Conservation (phyloP, 1,140 invertebrate species). For the Limonius californicus region DNA sequence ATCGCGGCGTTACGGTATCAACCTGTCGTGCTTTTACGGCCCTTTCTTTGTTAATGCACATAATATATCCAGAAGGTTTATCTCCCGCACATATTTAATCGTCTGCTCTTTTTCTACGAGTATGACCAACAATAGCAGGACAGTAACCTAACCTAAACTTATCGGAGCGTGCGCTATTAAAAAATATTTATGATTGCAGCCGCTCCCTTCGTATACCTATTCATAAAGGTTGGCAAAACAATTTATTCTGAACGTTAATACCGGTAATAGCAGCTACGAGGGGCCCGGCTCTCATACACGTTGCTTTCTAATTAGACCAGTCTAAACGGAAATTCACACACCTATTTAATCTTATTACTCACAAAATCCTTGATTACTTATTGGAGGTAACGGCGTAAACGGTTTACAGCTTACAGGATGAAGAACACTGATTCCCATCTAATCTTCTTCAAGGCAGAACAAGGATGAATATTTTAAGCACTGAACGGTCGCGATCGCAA, state of each 20-base stretch:
- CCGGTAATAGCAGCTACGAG: constrained; percentile 12
- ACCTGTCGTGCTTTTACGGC: constrained; percentile 1
- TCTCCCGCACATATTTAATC: too few species aligned
- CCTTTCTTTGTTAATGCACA: neutral
- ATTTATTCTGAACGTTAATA: constrained; percentile 13
- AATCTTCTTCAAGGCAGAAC: too few species aligned
- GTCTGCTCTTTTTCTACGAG: too few species aligned
- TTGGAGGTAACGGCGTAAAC: neutral
- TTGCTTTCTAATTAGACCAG: constrained; percentile 15
- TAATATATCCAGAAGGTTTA: neutral
- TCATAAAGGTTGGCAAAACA: constrained; percentile 15
- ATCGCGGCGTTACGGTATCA: neutral
- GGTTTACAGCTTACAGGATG: too few species aligned
- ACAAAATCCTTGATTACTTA: constrained; percentile 14
- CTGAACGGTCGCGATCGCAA: too few species aligned
- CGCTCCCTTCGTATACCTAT: constrained; percentile 12
- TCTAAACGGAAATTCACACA: constrained; percentile 15
- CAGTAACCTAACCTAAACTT: neutral
- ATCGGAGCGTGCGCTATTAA: constrained; percentile 10
- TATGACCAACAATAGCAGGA: neutral
- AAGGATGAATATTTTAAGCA: too few species aligned
- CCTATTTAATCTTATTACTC: constrained; percentile 13
- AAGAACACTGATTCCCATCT: too few species aligned
- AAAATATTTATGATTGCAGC: constrained; percentile 14
- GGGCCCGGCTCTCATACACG: constrained; percentile 8